Base-by-base conservation (phyloP, 2,888 invertebrate genomes). In the Zaprionus bogoriensis region DNA sequence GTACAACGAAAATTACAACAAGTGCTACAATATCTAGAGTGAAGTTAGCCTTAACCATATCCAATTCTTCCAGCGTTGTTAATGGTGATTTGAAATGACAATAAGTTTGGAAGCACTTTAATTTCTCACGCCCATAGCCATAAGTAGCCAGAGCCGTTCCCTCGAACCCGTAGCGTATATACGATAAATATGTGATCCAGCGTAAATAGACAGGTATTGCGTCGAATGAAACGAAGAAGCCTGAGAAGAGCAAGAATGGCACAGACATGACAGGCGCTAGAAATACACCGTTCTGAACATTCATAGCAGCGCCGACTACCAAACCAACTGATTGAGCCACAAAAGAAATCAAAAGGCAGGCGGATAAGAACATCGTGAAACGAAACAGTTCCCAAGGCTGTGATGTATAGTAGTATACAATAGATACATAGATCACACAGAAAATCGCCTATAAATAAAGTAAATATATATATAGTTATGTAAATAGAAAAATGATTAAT, bases 221-320 rank as follows among this genome's bases (percentile, higher is more conserved):
- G 90, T 98, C 97, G 92, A 98, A 97, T 67, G 97, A 98, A 32
- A 98, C 98, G 92, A 98, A 98, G 94, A 98, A 98, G 5, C 98
- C 98, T 79, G 97, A 97, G 93, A 98, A 98, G 61, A 98, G 92
- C 57, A 99, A 93, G 92, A 99, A 97, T 28, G 98, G 98, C 42
- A 98, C 98, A 1, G 97, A 97, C 96, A 98, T 98, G 41, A 98
- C 97, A 0, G 98, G 98, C 5, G 98, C 98, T 80, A 99, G 92
- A 92, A 98, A 99, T 51, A 98, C 98, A 23, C 98, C 98, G 89
- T 98, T 98, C 94, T 98, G 96, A 9, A 97, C 96, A 85, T 96
- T 97, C 94, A 98, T 98, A 4, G 97, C 98, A 38, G 98, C 98
- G 5, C 98, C 98, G 4, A 99, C 98, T 0, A 98, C 96, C 2